Evolutionary conservation across 2,888 invertebrate species (phyloP), one percentile per base, ranked within the genome.

Genomic region (Stenolophus ochropezus): DNA sequence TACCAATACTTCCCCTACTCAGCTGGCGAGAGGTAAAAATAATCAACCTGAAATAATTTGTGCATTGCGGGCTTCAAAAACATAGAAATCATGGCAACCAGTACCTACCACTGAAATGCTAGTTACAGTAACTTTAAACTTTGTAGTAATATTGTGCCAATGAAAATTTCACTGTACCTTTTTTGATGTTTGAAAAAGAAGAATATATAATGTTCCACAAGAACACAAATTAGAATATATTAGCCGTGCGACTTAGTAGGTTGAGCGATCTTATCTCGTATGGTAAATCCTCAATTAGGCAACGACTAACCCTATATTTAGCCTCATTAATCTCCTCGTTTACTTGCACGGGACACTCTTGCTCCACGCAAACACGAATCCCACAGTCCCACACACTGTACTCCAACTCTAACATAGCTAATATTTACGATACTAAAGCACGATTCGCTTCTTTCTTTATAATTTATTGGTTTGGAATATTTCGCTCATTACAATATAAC

Each of bases 221-320:
- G 14, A 27, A 65, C 65, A 16, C 65, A 33, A 65, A 33, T 65
- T 65, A 18, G 65, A 42, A 69, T 69, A 69, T 69, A 33, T 61
- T 61, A 61, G 61, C 14, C 3, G 61, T n/a, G 61, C 5, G 61
- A 61, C 65, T 69, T 69, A 27, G 65, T 18, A 69, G 65, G 61
- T 69, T 69, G 33, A 69, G 11, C 33, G 14, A 69, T 69, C 65
- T 69, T 69, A 69, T 69, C 65, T 69, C 27, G 73, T 49, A 21
- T 49, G 33, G 51, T 51, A 27, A 73, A 73, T 73, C 73, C 73
- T 47, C 51, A 73, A 73, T 73, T 73, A 73, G 73, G 73, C 73
- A 73, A 6, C 73, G 8, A 73, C 73, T 73, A 47, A 73, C 21
- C 73, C 73, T 73, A 25, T 49, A 73, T 73, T 73, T 73, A 73